Evolutionary conservation across 2,888 invertebrate species (phyloP).

Genomic region (Leptinotarsa rubiginosa): DNA sequence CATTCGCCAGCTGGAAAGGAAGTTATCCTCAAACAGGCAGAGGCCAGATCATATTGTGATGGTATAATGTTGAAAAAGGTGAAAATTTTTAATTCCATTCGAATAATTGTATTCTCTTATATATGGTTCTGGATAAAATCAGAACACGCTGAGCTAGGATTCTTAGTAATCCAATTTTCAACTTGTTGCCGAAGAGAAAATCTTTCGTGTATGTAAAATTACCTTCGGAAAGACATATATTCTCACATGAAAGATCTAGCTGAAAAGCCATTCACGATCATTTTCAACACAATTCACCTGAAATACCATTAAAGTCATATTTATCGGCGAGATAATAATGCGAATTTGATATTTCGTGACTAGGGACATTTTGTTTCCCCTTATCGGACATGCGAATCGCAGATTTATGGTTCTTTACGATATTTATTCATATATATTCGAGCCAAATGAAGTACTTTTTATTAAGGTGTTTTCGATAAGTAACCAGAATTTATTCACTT

Average conservation of each 20-base stretch:
- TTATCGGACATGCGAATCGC: conserved; percentile 38
- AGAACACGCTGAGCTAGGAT: too few species aligned
- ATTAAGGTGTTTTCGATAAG: conserved; percentile 32
- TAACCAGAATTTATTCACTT: conserved; percentile 29
- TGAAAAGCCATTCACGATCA: neutral
- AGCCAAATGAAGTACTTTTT: conserved; percentile 26
- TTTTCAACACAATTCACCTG: neutral
- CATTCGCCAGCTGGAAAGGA: too few species aligned
- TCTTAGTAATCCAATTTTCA: too few species aligned
- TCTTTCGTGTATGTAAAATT: neutral
- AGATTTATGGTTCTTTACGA: conserved; percentile 34
- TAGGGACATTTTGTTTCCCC: conserved; percentile 21
- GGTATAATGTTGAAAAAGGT: too few species aligned
- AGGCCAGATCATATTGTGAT: too few species aligned
- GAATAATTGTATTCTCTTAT: too few species aligned
- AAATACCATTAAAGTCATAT: conserved; percentile 6
- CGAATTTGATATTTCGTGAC: conserved; percentile 33
- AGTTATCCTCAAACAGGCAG: too few species aligned
- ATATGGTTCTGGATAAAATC: too few species aligned
- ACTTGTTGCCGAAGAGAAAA: too few species aligned
- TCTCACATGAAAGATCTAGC: neutral
- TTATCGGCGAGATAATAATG: neutral
- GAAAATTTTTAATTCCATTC: too few species aligned
- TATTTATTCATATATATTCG: conserved; percentile 35
- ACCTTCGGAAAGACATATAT: neutral